Conservation (phyloP, 2,888 invertebrate species). For the Thymelicus sylvestris region DNA sequence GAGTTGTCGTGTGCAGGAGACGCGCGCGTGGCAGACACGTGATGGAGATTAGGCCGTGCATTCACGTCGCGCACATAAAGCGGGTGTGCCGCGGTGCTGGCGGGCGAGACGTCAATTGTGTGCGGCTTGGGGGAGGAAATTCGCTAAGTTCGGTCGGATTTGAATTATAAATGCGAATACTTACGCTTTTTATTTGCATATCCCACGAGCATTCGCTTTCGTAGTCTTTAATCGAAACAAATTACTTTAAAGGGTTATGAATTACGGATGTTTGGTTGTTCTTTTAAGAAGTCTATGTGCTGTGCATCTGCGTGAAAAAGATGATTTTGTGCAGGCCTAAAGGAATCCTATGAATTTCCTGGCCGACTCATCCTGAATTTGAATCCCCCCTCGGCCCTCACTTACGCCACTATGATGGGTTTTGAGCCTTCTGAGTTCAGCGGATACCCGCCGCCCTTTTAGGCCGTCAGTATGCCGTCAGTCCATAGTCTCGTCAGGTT, state of each 20-base stretch:
- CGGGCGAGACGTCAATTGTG: conserved; percentile 77
- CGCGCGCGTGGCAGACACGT: conserved; percentile 76
- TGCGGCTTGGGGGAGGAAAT: conserved; percentile 75
- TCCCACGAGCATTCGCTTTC: conserved; percentile 65
- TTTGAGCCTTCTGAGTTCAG: no score
- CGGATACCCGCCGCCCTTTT: no score
- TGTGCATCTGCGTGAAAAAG: no score
- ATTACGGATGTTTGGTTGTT: not conserved
- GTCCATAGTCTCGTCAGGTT: no score
- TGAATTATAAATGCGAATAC: conserved; percentile 79
- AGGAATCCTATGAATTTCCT: no score
- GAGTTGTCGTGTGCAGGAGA: conserved; percentile 76
- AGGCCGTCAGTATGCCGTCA: no score
- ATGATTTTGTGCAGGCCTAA: no score
- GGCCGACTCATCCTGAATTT: no score
- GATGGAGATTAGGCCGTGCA: conserved; percentile 77
- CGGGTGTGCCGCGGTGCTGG: conserved; percentile 54
- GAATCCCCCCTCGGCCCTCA: no score
- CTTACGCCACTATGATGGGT: no score
- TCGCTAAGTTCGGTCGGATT: conserved; percentile 80
- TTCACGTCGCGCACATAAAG: conserved; percentile 79
- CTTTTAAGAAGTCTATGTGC: not conserved
- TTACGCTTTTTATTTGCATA: conserved; percentile 78
- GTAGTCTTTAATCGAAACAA: conserved; percentile 32
- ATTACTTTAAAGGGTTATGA: conserved; percentile 40